Evolutionary conservation across 2,113 vertebrate species (phyloP).

Genomic region (Esox niger): DNA sequence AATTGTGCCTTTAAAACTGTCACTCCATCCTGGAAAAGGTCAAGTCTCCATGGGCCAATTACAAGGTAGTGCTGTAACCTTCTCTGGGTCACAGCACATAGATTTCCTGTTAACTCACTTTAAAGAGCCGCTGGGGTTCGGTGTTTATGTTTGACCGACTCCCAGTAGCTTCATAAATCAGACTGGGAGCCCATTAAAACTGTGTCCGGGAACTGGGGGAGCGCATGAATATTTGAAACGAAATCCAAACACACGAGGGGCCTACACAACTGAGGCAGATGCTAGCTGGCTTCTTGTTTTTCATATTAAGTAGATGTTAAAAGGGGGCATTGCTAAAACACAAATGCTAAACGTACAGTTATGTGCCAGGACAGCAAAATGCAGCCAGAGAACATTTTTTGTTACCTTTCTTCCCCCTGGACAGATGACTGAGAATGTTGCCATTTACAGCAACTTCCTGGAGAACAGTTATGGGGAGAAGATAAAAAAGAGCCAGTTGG

Average conservation of each 20-base stretch:
- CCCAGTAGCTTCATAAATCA: slow-evolving; percentile 11
- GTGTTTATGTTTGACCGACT: background rate
- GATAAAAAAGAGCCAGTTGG: too few species aligned
- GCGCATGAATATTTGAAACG: slow-evolving; percentile 16
- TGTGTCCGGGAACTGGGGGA: background rate
- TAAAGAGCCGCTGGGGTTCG: background rate
- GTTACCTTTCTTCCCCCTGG: too few species aligned
- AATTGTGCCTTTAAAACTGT: slow-evolving; percentile 1
- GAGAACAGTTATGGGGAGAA: too few species aligned
- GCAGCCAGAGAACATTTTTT: too few species aligned
- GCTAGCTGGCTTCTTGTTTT: background rate
- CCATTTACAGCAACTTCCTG: too few species aligned
- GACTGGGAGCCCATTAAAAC: background rate
- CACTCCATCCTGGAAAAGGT: slow-evolving; percentile 20
- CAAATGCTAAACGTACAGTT: background rate
- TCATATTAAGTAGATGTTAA: background rate
- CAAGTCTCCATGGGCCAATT: slow-evolving; percentile 28
- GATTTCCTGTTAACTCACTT: slow-evolving; percentile 20
- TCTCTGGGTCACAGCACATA: slow-evolving; percentile 12
- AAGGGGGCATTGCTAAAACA: background rate
- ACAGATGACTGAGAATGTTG: too few species aligned
- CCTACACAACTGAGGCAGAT: background rate
- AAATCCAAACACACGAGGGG: background rate
- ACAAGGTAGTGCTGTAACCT: slow-evolving; percentile 18
- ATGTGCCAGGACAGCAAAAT: background rate